Evolutionary conservation across 1,140 invertebrate genomes (phyloP), one percentile per base, ranked within the genome.

Genomic region (Philopotamus ludificatus): DNA sequence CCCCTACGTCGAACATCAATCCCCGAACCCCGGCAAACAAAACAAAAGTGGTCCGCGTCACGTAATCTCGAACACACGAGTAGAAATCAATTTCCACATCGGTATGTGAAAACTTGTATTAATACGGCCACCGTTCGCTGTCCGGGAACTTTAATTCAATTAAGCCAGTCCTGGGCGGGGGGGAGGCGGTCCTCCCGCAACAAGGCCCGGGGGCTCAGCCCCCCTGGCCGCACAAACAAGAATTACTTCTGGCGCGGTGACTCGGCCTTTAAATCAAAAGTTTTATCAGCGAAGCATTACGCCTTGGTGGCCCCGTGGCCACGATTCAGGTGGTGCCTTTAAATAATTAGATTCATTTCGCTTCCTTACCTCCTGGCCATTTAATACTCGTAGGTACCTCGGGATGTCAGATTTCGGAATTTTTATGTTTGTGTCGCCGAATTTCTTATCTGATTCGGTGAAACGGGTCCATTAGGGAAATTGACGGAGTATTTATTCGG

Each of bases 251-350:
- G 57, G 41, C 63, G 34, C 63, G 26, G 23, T 39, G 59, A 67
- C 49, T 58, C 47, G n/a, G 47, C 51, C 65, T 50, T 59, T 67
- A 63, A 63, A 67, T 67, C 65, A 67, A 67, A 67, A 67, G 51
- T 67, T 63, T 51, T 65, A 59, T 60, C 53, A 55, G 49, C 15
- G 42, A 23, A 7, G 20, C 22, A 28, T 62, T 49, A 49, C 42
- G 59, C 42, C 15, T 21, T 42, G 44, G 20, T 45, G 22, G 21
- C 41, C 62, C 22, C 63, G 44, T 15, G 41, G 10, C 54, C 45
- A 16, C 15, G 20, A 20, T 15, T 57, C 63, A 58, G 63, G 63
- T 65, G 63, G 53, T 26, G 53, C 28, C 28, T 51, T 54, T 39
- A 26, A 44, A 45, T 65, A 65, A 65, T 65, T 65, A 58, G 34